Percentiles rank a stretch among this genome's conserved stretches.
Evolutionary conservation across 2,113 vertebrate species (phyloP).

Genomic region (Taxidea taxus): DNA sequence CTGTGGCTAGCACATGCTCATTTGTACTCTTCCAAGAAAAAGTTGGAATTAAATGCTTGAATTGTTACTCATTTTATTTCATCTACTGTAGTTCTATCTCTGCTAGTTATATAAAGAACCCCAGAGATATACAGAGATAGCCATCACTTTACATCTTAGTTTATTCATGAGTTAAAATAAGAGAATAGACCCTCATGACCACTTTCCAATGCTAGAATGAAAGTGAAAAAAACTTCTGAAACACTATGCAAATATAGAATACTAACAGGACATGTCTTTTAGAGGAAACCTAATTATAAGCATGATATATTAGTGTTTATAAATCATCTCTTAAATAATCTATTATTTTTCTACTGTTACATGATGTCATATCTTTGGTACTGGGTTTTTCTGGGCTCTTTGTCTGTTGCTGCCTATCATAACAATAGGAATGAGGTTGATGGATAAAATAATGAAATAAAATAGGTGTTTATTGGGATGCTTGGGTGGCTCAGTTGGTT

Average conservation of each 20-base stretch:
- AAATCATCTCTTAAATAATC: constrained; percentile 21
- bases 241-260: not conserved
- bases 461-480: not conserved
- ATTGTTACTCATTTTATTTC: constrained; percentile 24
- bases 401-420: not conserved
- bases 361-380: not conserved
- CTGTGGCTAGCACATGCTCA: not conserved
- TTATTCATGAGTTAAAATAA: constrained; percentile 36
- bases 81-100: not conserved
- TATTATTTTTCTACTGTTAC: not conserved
- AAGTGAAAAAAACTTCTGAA: constrained; percentile 2
- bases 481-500: not conserved
- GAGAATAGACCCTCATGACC: not conserved
- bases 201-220: not conserved
- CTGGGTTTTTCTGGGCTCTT: not conserved
- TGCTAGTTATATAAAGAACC: not conserved
- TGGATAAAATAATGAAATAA: constrained; percentile 37
- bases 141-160: not conserved
- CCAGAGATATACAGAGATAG: not conserved
- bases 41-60: not conserved
- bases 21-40: constrained; percentile 27
- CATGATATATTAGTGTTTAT: not conserved
- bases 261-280: not conserved
- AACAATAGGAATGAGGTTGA: not conserved
- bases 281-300: constrained; percentile 5